Conservation (phyloP, 2,888 invertebrate species). For the Conus canariensis region DNA sequence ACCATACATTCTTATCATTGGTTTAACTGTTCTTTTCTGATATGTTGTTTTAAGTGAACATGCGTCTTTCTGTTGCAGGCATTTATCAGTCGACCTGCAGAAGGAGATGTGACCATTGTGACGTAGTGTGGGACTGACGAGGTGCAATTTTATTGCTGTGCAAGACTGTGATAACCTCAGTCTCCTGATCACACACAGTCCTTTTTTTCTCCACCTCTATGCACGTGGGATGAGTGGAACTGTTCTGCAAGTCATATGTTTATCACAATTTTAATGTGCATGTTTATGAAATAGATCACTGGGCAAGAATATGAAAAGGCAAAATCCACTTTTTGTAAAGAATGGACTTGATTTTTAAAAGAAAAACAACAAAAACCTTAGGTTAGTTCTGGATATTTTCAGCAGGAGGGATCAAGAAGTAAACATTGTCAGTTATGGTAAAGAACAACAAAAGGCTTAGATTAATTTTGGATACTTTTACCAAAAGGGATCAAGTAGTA, state of each 20-base stretch:
- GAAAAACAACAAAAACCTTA: neutral
- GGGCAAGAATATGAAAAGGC: neutral
- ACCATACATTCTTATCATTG: neutral
- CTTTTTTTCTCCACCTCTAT: neutral
- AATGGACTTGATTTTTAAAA: neutral
- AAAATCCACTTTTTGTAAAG: neutral
- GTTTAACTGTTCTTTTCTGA: neutral
- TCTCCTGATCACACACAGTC: neutral
- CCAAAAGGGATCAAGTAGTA: too few relatives aligned
- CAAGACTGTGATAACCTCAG: conserved; percentile 8
- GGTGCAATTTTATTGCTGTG: too few relatives aligned
- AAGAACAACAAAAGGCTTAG: neutral
- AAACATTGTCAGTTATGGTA: too few relatives aligned
- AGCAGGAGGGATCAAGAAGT: too few relatives aligned
- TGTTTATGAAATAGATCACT: neutral
- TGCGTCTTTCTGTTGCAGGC: neutral
- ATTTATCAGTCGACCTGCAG: neutral
- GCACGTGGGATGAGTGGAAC: neutral
- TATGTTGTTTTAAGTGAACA: too few relatives aligned
- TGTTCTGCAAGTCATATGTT: neutral
- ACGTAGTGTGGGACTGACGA: neutral
- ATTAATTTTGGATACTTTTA: neutral
- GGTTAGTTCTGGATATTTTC: too few relatives aligned
- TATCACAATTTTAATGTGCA: neutral
- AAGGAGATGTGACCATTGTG: neutral